Base-by-base conservation (phyloP, 2,888 invertebrate species). In the Xestia xanthographa region DNA sequence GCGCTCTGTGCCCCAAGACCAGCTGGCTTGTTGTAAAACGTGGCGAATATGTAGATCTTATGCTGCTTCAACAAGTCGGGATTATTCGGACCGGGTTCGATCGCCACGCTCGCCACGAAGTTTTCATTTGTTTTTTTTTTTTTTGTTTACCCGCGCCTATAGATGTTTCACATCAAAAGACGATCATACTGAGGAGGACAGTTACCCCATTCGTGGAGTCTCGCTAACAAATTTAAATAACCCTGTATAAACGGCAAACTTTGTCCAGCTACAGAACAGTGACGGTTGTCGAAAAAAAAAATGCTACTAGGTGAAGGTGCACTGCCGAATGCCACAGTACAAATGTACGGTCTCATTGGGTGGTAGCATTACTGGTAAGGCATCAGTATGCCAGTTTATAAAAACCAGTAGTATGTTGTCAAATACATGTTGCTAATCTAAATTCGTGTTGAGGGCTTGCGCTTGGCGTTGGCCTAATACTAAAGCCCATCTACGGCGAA, bases 381-480 rank as follows among this genome's bases (percentile, higher is more conserved):
- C 14, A 34, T 60, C 58, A 20, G 26, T n/a, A n/a, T 1, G 14
- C 3, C 17, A 26, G 17, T 26, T 26, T 20, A 68, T 38, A 62
- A 60, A 75, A 62, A 62, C n/a, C n/a, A 11, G 26, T 22, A 4
- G 34, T 76, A 38, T 29, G 50, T 66, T 20, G 38, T 26, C 0
- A 11, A 43, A 22, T 14, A 26, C 43, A 65, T 34, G 77, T 48
- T 22, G 14, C 12, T 56, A 62, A 34, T 63, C 41, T 63, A 34
- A 72, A 79, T 79, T 45, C 53, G 26, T 1, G 6, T 34, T 56
- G n/a, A 56, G 34, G 14, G 20, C 6, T 38, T 29, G 17, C 29
- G 14, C 14, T 29, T 26, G 22, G 22, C 9, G 20, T 41, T 29
- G 43, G 14, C n/a, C 38, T 41, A 75, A 53, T 53, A 17, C 22